Base-by-base conservation (phyloP, 1,140 invertebrate species). In the Lepeophtheirus salmonis region DNA sequence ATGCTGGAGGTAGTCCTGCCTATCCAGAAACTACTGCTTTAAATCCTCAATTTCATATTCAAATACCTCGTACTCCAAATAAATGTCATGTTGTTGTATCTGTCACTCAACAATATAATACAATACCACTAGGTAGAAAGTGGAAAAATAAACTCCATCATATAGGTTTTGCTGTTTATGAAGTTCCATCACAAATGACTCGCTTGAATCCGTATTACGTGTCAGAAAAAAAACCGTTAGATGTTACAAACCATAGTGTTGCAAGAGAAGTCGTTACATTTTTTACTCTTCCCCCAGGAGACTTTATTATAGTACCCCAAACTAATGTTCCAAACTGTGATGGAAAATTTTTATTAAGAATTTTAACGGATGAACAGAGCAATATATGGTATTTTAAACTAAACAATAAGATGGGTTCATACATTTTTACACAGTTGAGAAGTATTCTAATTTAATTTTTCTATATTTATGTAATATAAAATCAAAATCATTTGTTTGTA, bases 261-360 rank as follows among this genome's bases (percentile, higher is more conserved):
- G 77, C 80, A 10, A 72, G 82, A 64, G 82, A 85, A 72, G 79
- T 83, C 24, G 71, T 74, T 2, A 83, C 82, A 25, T 82, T 84
- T 70, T 81, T 84, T 69, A 79, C 81, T 17, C 71, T 85, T 62
- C 80, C 80, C 24, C 78, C 83, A 16, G 83, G 83, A 2, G 80
- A 83, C 68, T 85, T 84, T 70, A 78, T 84, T 49, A 77, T 85
- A n/a, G 78, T 86, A 54, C 83, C 83, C 26, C 82, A 83, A 72
- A 82, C 82, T 13, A 76, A 78, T 60, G 70, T 76, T 51, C 76
- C 81, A 17, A 80, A 83, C 73, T 74, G 76, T 64, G 80, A 83
- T 67, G 79, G 77, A 48, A 80, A 80, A 70, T 83, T 83, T 70
- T 73, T 83, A 20, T 72, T 83, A 41, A 70, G 82, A 58, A 79